phyloP scores from a whole-genome alignment of 1,140 invertebrate species.

The Zaprionus taronus region DNA sequence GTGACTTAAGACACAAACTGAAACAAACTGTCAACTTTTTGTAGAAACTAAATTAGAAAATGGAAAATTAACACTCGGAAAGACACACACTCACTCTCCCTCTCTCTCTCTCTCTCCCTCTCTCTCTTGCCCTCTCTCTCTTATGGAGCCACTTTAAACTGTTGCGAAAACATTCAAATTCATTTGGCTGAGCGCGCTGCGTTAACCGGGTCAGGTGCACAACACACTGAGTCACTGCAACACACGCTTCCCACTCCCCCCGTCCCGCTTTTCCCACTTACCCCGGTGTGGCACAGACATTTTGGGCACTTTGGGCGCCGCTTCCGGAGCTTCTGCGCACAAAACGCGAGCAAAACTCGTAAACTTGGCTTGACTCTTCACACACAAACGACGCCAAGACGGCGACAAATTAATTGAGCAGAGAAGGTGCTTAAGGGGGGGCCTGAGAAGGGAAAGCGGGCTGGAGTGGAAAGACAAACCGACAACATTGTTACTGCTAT shows the following conservation, averaged over 20 bases:
- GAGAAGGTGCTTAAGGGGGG: background rate
- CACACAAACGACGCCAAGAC: constrained; percentile 25
- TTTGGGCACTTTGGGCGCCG: constrained; percentile 35
- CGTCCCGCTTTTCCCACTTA: background rate
- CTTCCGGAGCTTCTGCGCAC: constrained; percentile 57
- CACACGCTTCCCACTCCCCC: background rate
- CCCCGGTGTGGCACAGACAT: constrained; percentile 18
- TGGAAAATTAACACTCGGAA: constrained; percentile 3
- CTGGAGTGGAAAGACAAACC: background rate
- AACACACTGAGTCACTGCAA: constrained; percentile 21
- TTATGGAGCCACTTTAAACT: background rate
- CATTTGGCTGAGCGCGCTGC: background rate
- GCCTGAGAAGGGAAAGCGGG: background rate
- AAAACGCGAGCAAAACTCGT: constrained; percentile 36
- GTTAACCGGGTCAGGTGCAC: constrained; percentile 26
- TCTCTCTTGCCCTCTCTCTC: background rate
- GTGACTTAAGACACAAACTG: constrained; percentile 66
- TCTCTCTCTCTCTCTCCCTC: background rate
- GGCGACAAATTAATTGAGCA: constrained; percentile 65
- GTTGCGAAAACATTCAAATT: constrained; percentile 29
- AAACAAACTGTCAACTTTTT: background rate
- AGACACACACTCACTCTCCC: background rate
- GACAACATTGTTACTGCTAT: constrained; percentile 19
- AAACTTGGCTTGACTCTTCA: constrained; percentile 27
- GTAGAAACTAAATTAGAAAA: background rate